Conservation (phyloP, 2,888 invertebrate genomes). For the Cephus nigrinus region DNA sequence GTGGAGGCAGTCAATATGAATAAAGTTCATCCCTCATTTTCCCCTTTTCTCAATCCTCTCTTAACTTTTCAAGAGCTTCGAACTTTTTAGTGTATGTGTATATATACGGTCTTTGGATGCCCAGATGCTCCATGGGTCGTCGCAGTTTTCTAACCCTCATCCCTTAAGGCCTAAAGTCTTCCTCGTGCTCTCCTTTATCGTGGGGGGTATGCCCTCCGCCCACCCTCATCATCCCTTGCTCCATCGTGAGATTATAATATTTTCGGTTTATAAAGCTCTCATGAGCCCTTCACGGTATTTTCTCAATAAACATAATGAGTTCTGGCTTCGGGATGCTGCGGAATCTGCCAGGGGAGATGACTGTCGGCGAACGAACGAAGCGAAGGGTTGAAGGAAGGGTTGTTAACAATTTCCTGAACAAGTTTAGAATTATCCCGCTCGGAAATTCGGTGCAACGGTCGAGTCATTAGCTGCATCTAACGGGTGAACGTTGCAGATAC, state of each 20-base stretch:
- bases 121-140: conserved; percentile 19
- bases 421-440: conserved; percentile 9
- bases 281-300: conserved; percentile 17
- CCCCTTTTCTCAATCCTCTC: conserved; percentile 3
- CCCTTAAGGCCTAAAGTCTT: background rate
- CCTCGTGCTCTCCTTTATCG: background rate
- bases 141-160: background rate
- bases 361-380: background rate
- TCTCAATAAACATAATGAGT: conserved; percentile 23
- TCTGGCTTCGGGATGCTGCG: conserved; percentile 1
- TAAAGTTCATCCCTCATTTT: conserved; percentile 19
- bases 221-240: background rate
- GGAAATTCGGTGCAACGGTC: background rate
- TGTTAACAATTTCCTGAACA: conserved; percentile 17
- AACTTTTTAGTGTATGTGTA: conserved; percentile 8
- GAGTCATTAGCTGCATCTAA: background rate
- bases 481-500: too few relatives aligned
- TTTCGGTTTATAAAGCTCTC: conserved; percentile 20
- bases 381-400: conserved; percentile 2
- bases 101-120: conserved; percentile 2
- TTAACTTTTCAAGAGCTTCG: conserved; percentile 19
- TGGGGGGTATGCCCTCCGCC: background rate
- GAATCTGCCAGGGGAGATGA: background rate
- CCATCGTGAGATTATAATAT: conserved; percentile 17
- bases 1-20: conserved; percentile 16